Conservation (phyloP, 2,797 vertebrate genomes). For the Leontocebus nigricollis region DNA sequence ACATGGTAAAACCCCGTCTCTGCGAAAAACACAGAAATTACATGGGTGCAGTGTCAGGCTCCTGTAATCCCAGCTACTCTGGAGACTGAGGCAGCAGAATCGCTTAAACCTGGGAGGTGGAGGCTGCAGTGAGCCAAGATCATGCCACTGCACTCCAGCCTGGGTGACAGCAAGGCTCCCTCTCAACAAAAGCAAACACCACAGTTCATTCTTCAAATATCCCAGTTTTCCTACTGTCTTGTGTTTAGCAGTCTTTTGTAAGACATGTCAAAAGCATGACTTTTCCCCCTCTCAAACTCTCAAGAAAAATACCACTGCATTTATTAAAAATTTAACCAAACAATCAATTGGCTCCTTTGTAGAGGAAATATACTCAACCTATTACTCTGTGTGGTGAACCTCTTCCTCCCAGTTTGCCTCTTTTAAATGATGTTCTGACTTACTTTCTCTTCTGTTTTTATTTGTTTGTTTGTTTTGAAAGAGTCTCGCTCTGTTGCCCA, state of each 20-base stretch:
- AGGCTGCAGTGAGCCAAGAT: no score
- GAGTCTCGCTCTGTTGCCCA: no score
- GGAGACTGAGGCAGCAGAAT: no score
- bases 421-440: background rate
- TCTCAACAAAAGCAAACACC: background rate
- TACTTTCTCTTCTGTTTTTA: slow-evolving; percentile 72
- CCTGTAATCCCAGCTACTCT: no score
- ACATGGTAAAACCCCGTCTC: no score
- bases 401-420: background rate
- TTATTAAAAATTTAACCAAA: slow-evolving; percentile 43
- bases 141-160: no score
- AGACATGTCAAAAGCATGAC: background rate
- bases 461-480: no score
- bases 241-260: background rate
- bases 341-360: background rate
- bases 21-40: no score
- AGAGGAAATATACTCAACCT: no score
- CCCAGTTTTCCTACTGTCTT: background rate
- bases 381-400: background rate
- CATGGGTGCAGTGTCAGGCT: fast-evolving
- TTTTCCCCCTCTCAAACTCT: slow-evolving; percentile 56
- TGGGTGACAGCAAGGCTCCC: no score
- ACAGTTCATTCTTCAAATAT: background rate
- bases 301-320: slow-evolving; percentile 42
- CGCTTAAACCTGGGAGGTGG: no score